Evolutionary conservation across 2,888 invertebrate species (phyloP).

Genomic region (Apamea epomidion): DNA sequence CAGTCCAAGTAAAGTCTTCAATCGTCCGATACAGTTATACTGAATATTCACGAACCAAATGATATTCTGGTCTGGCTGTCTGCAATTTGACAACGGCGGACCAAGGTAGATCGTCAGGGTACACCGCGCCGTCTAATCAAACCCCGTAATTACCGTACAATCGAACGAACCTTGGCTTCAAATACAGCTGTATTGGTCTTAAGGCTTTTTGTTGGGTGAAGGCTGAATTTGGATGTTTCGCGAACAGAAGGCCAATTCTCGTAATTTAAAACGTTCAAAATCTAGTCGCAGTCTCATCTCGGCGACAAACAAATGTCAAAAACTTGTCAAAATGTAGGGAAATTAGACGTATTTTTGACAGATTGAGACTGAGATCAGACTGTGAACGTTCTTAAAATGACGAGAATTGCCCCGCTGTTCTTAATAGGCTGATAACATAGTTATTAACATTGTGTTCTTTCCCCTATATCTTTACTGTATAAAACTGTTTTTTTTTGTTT

Average conservation of each 20-base stretch:
- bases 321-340: no score
- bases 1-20: slow-evolving; percentile 35
- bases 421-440: slow-evolving; percentile 57
- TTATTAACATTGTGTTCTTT: not conserved
- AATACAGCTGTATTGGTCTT: slow-evolving; percentile 68
- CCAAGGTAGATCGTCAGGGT: slow-evolving; percentile 65
- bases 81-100: slow-evolving; percentile 56
- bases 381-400: no score
- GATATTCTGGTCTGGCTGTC: slow-evolving; percentile 42
- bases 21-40: slow-evolving; percentile 42
- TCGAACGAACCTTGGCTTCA: slow-evolving; percentile 74
- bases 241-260: no score
- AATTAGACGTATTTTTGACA: no score
- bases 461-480: not conserved
- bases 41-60: slow-evolving; percentile 60
- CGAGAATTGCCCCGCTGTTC: no score
- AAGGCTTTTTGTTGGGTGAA: slow-evolving; percentile 74
- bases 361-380: no score
- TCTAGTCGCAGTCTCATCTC: no score
- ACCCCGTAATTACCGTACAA: slow-evolving; percentile 72
- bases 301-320: no score
- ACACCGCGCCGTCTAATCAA: slow-evolving; percentile 68
- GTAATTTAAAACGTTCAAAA: no score
- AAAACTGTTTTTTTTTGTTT: slow-evolving; percentile 4
- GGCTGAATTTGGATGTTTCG: slow-evolving; percentile 71